Evolutionary conservation across 1,140 invertebrate species (phyloP), one percentile per base, ranked within the genome.

Genomic region (Pogonomyrmex barbatus): DNA sequence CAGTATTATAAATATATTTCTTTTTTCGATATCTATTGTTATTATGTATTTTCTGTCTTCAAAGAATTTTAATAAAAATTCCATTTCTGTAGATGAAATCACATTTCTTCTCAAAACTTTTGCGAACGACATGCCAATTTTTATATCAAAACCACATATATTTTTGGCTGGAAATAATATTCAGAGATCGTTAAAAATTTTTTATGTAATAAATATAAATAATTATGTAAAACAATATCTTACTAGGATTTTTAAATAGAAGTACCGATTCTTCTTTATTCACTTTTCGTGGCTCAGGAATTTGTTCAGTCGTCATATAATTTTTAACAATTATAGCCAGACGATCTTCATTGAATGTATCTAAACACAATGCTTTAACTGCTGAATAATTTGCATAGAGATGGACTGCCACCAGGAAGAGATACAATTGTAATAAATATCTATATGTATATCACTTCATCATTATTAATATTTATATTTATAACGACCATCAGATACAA

Each of bases 351-450:
- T 99, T 99, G 9, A 99, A 96, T 1, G 97, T 97, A 91, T 97
- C 96, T 93, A 99, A 96, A 88, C 96, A 95, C 87, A 97, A 94
- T 4, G 97, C 95, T 88, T 96, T 96, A 0, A 99, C 98, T 9
- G 98, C 98, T 86, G 96, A 95, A 92, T 98, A 98, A 95, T 99
- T 99, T 5, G 98, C 97, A 92, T 96, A 96, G 1, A 99, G 95
- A 95, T 99, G 99, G 33, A 98, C 90, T 36, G 95, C 88, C n/a
- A 98, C 98, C 90, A 99, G 96, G 1, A 97, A 62, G 36, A 96
- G 81, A 94, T 97, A 98, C 8, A 98, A 89, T 42, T 94, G 93
- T 96, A 97, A 97, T 60, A 97, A 95, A 79, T 96, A 94, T 58
- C 96, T 97, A 91, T 75, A 91, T 82, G 42, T 79, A 71, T 84